A percentile compares a stretch with the other conserved stretches of the same genome.
These are phyloP conservation scores for Elachura formosa DNA, from an alignment of 2,113 vertebrate genomes.

Conservation along the genomic window DNA sequence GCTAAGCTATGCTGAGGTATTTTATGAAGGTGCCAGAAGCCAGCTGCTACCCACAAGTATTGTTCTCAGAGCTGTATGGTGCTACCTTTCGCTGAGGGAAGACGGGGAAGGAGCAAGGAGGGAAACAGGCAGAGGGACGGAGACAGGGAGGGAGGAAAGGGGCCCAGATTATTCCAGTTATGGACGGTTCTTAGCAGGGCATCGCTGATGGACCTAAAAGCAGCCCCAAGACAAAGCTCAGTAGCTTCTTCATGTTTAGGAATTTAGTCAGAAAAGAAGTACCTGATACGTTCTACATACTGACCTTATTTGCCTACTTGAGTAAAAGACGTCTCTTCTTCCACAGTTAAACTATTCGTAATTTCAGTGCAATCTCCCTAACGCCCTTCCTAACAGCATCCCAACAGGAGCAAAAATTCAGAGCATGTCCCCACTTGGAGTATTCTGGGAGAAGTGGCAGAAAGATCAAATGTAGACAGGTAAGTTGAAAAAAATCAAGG, in stretches of 20 bases:
- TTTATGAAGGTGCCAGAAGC: slow-evolving; percentile 82
- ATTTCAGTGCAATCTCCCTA: background rate
- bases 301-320: background rate
- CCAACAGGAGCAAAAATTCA: background rate
- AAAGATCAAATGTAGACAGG: background rate
- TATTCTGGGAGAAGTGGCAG: background rate
- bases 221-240: background rate
- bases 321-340: background rate
- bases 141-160: background rate
- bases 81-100: slow-evolving; percentile 43
- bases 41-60: slow-evolving; percentile 67
- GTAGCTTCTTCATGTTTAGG: background rate
- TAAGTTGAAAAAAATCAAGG: background rate
- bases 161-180: slow-evolving; percentile 27
- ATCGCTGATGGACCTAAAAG: background rate
- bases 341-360: background rate
- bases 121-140: background rate
- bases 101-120: background rate
- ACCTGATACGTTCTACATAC: background rate
- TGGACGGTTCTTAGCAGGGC: background rate
- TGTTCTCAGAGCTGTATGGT: slow-evolving; percentile 65
- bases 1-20: slow-evolving; percentile 96
- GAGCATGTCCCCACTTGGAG: background rate
- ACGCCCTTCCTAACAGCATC: background rate
- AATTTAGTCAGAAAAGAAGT: background rate